Evolutionary conservation across 2,797 vertebrate species (phyloP), one percentile per base, ranked within the genome.

Genomic region (Benthosema pterotum): DNA sequence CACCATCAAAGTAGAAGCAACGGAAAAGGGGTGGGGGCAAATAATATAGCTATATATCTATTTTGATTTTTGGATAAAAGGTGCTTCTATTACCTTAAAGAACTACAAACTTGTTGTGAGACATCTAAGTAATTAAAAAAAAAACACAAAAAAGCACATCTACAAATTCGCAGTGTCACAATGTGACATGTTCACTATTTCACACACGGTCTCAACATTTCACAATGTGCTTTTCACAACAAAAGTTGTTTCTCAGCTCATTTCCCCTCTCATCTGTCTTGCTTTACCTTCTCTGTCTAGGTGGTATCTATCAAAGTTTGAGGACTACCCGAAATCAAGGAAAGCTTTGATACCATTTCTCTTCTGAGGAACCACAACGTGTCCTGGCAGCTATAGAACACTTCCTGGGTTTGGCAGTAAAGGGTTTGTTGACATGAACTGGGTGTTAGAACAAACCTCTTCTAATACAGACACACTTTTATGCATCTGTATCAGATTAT

Each of bases 281-380:
- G 8, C 32, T 38, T 38, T 38, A 8, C 4, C 46, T 57, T 78
- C 80, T 59, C 75, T 77, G 85, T 91, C 63, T 88, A 99, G 97
- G 77, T 99, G 97, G 97, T 98, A 98, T 76, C 90, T 92, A 25
- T 66, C 87, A 18, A 98, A 97, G 85, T 99, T 98, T 85, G 94
- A 98, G 88, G 92, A 97, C 75, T 99, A 98, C 69, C 97, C 97
- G 0, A 96, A 93, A 80, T 78, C 60, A 43, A 95, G 96, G 75
- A 99, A 95, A 90, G 93, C 93, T 11, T 49, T 98, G 55, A 91
- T 99, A 72, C 96, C 97, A 0, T 96, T 95, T 90, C 32, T 98
- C 42, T 89, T 93, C 71, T 99, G 88, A 94, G 58, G 57, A 46
- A 17, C 18, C n/a, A 3, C 7, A 18, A 5, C 25, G n/a, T 51